These are phyloP conservation scores for Scytalopus superciliaris DNA, from an alignment of 2,113 vertebrate genomes.

Conservation along the genomic window DNA sequence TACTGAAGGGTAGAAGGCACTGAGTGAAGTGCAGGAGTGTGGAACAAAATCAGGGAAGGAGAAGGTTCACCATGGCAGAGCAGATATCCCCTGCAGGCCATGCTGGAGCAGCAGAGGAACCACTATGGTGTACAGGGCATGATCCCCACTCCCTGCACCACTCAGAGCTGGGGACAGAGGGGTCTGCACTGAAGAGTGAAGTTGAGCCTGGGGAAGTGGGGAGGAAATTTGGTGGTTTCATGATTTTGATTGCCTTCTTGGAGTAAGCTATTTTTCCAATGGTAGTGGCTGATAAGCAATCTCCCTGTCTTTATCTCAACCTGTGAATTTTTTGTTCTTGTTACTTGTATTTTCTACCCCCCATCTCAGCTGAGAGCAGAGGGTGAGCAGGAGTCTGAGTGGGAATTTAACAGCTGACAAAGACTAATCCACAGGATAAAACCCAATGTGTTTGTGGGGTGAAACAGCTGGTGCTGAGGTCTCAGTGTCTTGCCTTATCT, in stretches of 20 bases:
- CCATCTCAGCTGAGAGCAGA: neutral
- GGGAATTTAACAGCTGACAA: neutral
- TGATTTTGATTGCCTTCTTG: neutral
- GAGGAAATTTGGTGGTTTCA: neutral
- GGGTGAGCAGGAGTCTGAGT: neutral
- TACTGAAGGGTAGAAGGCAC: neutral
- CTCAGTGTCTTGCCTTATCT: neutral
- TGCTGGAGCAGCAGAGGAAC: neutral
- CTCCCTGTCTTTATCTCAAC: neutral
- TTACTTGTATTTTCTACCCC: neutral
- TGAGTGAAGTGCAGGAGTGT: rapidly evolving
- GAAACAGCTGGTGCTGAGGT: neutral
- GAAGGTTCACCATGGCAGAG: neutral
- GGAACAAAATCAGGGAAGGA: neutral
- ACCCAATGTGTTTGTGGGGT: neutral
- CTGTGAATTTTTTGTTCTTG: neutral
- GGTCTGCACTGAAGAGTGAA: neutral
- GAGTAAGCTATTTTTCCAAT: neutral
- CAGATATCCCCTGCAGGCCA: neutral
- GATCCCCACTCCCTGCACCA: neutral
- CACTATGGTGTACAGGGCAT: neutral
- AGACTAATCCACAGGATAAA: neutral
- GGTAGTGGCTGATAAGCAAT: neutral
- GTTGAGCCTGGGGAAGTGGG: neutral
- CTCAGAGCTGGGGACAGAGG: neutral